Evolutionary conservation across 2,888 invertebrate species (phyloP), one percentile per base, ranked within the genome.

Genomic region (Heterodera filipjevi): DNA sequence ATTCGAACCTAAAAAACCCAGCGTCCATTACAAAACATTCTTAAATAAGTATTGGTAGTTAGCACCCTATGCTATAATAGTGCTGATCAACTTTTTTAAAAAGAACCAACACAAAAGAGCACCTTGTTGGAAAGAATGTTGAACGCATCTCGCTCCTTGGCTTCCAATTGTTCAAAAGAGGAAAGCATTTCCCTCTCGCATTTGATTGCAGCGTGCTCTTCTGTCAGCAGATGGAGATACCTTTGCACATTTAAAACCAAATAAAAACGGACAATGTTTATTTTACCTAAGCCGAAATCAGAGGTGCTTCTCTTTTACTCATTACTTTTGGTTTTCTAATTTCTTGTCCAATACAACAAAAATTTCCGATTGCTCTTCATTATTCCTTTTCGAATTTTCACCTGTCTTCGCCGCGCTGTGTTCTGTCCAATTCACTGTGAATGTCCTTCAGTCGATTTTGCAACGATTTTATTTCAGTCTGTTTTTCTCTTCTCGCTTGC

Each of bases 371-470:
- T n/a, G n/a, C n/a, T n/a, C n/a, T n/a, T n/a, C n/a, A n/a, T n/a
- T n/a, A n/a, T n/a, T n/a, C n/a, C n/a, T 44, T 74, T 53, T 3
- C 14, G 16, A n/a, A 27, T 30, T 94, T 81, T 71, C n/a, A 86
- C 84, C 92, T 92, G 81, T 94, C 93, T 79, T 94, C 94, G 3
- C 93, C 94, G 82, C 94, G 92, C 87, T 92, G 92, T 0, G 93
- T 93, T 87, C 93, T 93, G 85, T 94, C 94, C 90, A 94, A 91
- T 86, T 94, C 93, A 0, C 92, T 92, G 84, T 93, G 93, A 0
- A 95, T 90, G 79, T 93, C 93, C 84, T 93, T 93, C 8, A 94
- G 90, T 81, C 92, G 91, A 12, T 91, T 91, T 82, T 93, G 93
- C 0, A 93, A 90, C 39, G 91, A 91, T 3, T 92, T 91, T 35